A percentile compares a stretch with the other conserved stretches of the same genome.
Conservation (phyloP, 2,113 vertebrate species). For the Melanotaenia duboulayi region DNA sequence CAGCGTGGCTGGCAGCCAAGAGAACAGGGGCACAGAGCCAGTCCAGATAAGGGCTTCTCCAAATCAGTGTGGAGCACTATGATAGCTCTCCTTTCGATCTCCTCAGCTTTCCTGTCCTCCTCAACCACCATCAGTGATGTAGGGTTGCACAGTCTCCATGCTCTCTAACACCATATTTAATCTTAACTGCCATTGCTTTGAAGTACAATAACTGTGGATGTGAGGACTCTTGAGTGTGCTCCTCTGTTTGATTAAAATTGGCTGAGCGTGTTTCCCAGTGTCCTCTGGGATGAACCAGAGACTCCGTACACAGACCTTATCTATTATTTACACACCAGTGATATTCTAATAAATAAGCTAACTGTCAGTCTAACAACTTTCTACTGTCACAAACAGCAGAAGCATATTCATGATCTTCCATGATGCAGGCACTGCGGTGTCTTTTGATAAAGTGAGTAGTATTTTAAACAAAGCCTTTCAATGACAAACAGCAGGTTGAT, state of each 20-base stretch:
- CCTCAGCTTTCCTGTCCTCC: conserved; percentile 19
- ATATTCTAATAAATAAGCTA: conserved; percentile 61
- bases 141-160: conserved; percentile 12
- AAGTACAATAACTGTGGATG: conserved; percentile 62
- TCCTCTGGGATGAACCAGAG: conserved; percentile 43
- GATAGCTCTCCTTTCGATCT: conserved; percentile 32
- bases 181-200: conserved; percentile 67
- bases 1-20: conserved; percentile 56
- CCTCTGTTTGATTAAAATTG: conserved; percentile 58
- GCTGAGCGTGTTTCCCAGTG: conserved; percentile 39
- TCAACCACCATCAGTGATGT: conserved; percentile 23
- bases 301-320: conserved; percentile 54
- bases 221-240: conserved; percentile 57
- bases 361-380: conserved; percentile 53
- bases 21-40: conserved; percentile 50
- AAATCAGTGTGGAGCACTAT: conserved; percentile 51
- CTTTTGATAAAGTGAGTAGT: conserved; percentile 54
- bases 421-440: conserved; percentile 11
- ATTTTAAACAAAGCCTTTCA: conserved; percentile 46
- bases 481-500: conserved; percentile 31
- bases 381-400: conserved; percentile 48
- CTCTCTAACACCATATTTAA: conserved; percentile 46
- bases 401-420: conserved; percentile 34
- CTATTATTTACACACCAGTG: conserved; percentile 63
- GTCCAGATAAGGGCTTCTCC: conserved; percentile 61